Evolutionary conservation across 1,140 invertebrate genomes (phyloP), one percentile per base, ranked within the genome.

Genomic region (Drosophila arizonae): DNA sequence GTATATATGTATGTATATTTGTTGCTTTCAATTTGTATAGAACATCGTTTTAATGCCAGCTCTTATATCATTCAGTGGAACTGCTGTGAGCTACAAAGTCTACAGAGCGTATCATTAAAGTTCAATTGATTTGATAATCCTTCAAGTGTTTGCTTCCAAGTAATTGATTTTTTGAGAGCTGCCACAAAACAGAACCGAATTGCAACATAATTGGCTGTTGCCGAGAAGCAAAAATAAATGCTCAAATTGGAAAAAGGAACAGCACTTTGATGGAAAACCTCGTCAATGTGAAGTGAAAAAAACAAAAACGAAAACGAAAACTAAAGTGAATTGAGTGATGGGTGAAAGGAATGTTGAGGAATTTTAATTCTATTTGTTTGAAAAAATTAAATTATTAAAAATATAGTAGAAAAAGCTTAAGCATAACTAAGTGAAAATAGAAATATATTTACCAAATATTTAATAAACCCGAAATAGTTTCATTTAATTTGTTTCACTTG

Each of bases 121-220:
- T 48, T 33, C 51, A 72, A 72, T 65, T 67, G 60, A 80, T 72
- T 71, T 77, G 70, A 85, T 75, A 85, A 85, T 74, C 72, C 75
- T 65, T 46, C 67, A 46, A 60, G 66, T 55, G 50, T 41, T 4
- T 52, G 63, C 41, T 64, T 56, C 30, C 30, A 55, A 74, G 36
- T 43, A 68, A 50, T 64, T 69, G 56, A 68, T 39, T 56, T 41
- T 56, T 17, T 33, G 39, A 41, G 36, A 61, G 63, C 33, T 74
- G 52, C 26, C 55, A 56, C 69, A 72, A 76, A 56, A 70, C 72
- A 81, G 56, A 79, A 70, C 61, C 78, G 66, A 62, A 57, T 79
- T 63, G 75, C 62, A 52, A 50, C 70, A 74, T 71, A 68, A 77
- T 73, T 77, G 60, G 48, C 64, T 71, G n/a, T 15, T 62, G 71